Percentiles rank a stretch among this genome's conserved stretches.
Conservation (phyloP, 2,797 vertebrate species). For the Spinus olivaceus region DNA sequence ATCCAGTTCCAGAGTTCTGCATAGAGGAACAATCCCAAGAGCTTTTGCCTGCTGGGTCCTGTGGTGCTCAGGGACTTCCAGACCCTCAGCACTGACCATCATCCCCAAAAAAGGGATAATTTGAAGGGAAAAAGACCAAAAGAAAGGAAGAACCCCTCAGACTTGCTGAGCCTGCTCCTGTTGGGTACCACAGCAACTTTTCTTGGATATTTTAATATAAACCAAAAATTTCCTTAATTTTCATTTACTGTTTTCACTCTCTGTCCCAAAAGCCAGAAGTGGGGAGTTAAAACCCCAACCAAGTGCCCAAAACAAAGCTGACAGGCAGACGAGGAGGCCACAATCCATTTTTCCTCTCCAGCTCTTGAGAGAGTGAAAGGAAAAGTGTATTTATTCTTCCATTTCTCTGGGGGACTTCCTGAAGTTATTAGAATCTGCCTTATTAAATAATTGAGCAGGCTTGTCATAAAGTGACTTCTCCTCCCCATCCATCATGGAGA, state of each 20-base stretch:
- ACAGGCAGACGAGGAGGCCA: background rate
- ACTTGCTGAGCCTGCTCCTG: background rate
- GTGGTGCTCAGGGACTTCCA: background rate
- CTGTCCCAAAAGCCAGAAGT: background rate
- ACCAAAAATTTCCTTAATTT: background rate
- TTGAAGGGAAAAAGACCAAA: background rate
- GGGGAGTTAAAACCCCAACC: background rate
- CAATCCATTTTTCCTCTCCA: background rate
- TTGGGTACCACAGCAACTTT: background rate
- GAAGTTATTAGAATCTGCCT: slow-evolving; percentile 50
- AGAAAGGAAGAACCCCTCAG: background rate
- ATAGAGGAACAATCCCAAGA: background rate
- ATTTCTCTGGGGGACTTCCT: slow-evolving; percentile 11
- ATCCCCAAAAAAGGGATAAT: background rate
- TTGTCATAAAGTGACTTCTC: slow-evolving; percentile 59
- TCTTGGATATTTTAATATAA: background rate
- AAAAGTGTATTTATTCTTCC: slow-evolving; percentile 24
- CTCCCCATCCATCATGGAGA: slow-evolving; percentile 36
- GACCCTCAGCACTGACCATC: background rate
- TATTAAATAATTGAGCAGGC: slow-evolving; percentile 55
- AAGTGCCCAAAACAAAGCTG: background rate
- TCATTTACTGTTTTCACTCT: background rate
- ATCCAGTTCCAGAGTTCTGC: background rate
- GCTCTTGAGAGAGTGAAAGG: background rate
- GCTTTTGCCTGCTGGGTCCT: background rate